These are phyloP conservation scores for Onychomys torridus DNA, from an alignment of 2,797 vertebrate genomes.

Conservation along the genomic window DNA sequence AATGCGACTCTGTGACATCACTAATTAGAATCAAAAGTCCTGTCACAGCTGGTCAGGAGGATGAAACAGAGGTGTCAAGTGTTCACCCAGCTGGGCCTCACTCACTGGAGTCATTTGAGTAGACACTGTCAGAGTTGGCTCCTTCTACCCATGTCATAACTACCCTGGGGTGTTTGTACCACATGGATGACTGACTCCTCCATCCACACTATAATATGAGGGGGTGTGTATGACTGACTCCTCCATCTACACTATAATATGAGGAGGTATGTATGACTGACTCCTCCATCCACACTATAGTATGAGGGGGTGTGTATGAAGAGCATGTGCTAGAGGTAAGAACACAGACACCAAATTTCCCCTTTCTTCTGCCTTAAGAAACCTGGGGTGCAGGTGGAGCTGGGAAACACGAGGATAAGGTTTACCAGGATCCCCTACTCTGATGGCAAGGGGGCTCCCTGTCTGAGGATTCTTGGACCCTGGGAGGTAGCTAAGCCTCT, in stretches of 20 bases:
- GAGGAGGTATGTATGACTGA: no score
- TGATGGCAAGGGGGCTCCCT: background rate
- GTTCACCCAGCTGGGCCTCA: background rate
- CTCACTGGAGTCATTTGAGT: background rate
- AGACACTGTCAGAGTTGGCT: background rate
- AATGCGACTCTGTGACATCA: background rate
- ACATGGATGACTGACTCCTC: no score
- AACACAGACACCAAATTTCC: background rate
- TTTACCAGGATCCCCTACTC: background rate
- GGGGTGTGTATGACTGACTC: no score
- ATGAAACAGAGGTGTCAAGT: background rate
- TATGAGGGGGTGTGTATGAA: background rate
- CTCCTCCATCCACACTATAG: rapidly evolving
- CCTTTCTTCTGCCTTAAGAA: background rate
- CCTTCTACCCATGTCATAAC: rapidly evolving
- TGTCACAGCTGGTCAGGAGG: background rate
- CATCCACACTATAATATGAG: no score
- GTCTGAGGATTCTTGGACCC: background rate
- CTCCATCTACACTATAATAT: no score
- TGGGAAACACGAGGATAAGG: background rate
- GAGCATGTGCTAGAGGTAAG: background rate
- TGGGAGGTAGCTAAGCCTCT: background rate
- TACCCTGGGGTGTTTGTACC: background rate
- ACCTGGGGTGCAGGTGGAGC: background rate
- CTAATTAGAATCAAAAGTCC: background rate